Evolutionary conservation across 1,140 invertebrate genomes (phyloP).

Genomic region (Dinothrombium tinctorium): DNA sequence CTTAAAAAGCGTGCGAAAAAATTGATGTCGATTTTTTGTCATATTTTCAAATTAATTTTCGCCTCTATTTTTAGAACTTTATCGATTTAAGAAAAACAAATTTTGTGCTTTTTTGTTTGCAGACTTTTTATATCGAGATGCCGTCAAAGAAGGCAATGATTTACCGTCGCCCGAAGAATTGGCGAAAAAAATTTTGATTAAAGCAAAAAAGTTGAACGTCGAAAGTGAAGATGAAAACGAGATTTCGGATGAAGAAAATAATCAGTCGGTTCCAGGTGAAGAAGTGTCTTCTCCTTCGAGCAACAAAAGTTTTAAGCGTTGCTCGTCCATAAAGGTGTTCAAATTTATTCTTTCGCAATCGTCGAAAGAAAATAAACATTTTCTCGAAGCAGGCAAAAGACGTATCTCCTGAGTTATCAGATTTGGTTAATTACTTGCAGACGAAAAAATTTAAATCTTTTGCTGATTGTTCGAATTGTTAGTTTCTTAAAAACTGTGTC

Average conservation of each 20-base stretch:
- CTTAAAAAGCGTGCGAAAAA: too few species aligned
- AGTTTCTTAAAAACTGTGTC: background rate
- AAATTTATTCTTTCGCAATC: too few species aligned
- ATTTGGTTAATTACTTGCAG: conserved; percentile 6
- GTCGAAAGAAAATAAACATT: too few species aligned
- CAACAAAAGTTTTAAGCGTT: too few species aligned
- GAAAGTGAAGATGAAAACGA: background rate
- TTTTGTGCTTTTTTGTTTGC: background rate
- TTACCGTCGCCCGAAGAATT: conserved; percentile 23
- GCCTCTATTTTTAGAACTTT: conserved; percentile 9
- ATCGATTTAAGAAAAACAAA: background rate
- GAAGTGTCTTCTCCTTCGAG: too few species aligned
- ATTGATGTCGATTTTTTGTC: too few species aligned
- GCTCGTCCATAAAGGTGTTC: too few species aligned
- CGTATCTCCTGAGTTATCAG: too few species aligned
- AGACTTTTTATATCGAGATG: conserved; percentile 7
- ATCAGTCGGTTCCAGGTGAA: too few species aligned
- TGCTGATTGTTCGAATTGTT: conserved; percentile 5
- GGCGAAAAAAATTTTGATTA: conserved; percentile 25
- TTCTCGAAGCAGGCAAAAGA: too few species aligned
- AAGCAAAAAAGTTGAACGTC: conserved; percentile 21
- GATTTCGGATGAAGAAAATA: too few species aligned
- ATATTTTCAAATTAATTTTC: too few species aligned
- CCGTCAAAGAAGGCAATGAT: conserved; percentile 16
- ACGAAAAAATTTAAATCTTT: conserved; percentile 5